A percentile compares a stretch with the other conserved stretches of the same genome.
Evolutionary conservation across 2,113 vertebrate species (phyloP).

Genomic region (Chaenocephalus aceratus): DNA sequence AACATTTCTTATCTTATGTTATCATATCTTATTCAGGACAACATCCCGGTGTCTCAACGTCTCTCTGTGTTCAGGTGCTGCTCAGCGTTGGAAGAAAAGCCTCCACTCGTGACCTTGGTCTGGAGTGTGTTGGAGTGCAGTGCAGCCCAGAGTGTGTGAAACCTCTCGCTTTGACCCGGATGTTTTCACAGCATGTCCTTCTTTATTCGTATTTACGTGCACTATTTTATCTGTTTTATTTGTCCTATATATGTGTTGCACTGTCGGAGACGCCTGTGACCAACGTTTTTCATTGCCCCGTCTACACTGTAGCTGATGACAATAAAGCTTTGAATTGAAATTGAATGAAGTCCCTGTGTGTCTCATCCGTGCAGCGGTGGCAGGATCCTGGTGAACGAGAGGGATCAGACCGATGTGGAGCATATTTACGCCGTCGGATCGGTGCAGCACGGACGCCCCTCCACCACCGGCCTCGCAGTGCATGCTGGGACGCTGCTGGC

Average conservation of each 20-base stretch:
- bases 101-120: conserved; percentile 85
- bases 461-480: conserved; percentile 88
- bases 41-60: too few relatives aligned
- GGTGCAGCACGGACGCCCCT: conserved; percentile 84
- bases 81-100: conserved; percentile 87
- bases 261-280: too few relatives aligned
- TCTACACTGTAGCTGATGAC: too few relatives aligned
- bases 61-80: conserved; percentile 81
- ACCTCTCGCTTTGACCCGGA: conserved; percentile 18
- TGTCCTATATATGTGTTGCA: too few relatives aligned
- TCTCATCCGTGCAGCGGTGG: conserved; percentile 79
- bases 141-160: conserved; percentile 86
- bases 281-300: too few relatives aligned
- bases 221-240: too few relatives aligned
- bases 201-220: too few relatives aligned
- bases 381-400: conserved; percentile 87
- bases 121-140: conserved; percentile 86
- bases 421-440: conserved; percentile 88
- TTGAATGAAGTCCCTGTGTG: background rate
- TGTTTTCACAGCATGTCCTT: background rate
- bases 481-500: conserved; percentile 86
- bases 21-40: too few relatives aligned
- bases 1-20: too few relatives aligned
- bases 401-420: conserved; percentile 86
- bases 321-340: too few relatives aligned